Evolutionary conservation across 2,888 invertebrate genomes (phyloP).

Genomic region (Bruchidius siliquastri): DNA sequence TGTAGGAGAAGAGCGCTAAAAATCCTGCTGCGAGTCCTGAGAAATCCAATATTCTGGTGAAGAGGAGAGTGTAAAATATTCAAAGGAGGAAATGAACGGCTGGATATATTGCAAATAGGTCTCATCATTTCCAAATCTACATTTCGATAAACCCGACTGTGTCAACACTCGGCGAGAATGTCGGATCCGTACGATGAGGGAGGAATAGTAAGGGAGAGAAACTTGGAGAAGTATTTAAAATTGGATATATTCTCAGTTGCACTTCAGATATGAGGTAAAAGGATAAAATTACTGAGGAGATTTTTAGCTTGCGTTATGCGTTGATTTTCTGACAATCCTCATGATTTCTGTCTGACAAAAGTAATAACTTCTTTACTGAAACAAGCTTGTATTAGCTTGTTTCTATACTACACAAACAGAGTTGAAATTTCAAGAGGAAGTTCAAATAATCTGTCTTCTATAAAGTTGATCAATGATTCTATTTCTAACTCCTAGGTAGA

Average conservation of each 20-base stretch:
- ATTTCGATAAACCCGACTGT: neutral
- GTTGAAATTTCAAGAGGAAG: no score
- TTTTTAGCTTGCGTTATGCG: no score
- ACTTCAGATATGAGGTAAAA: no score
- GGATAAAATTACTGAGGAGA: no score
- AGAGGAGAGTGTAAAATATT: neutral
- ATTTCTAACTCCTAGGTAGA: no score
- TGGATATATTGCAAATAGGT: neutral
- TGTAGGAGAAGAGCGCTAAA: neutral
- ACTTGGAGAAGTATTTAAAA: neutral
- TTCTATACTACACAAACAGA: no score
- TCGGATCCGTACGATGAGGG: neutral
- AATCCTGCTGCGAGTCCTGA: neutral
- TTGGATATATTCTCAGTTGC: neutral
- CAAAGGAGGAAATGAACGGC: neutral
- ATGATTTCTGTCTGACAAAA: no score
- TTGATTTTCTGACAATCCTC: no score
- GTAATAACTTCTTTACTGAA: no score
- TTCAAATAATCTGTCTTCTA: no score
- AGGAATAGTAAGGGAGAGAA: neutral
- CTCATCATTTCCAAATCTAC: neutral
- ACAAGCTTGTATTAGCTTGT: no score
- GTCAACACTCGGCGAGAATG: neutral
- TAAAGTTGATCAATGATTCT: no score
- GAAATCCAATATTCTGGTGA: neutral